Base-by-base conservation (phyloP, 2,797 vertebrate species). In the Sebastes itinus region DNA sequence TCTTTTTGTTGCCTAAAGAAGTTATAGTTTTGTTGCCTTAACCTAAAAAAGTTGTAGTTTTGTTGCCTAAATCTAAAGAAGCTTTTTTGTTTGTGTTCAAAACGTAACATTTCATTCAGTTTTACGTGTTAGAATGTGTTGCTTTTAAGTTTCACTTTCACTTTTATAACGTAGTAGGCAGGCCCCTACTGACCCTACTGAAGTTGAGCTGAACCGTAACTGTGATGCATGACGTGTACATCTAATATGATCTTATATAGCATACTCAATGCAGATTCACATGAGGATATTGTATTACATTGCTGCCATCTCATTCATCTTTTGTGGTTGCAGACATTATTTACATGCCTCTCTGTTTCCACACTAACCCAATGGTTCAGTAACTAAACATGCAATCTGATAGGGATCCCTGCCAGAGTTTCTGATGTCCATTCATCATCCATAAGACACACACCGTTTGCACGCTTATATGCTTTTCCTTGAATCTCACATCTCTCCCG, bases 401-500 rank as follows among this genome's bases (percentile, higher is more conserved):
- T 88, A 38, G 46, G 77, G 62, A 62, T 60, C 23, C 25, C 20
- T 30, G 62, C 83, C 80, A 87, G 54, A 28, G 52, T 69, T 56
- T 78, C 67, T 75, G 38, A 82, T 60, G 71, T 61, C 80, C 83
- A 87, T 93, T 86, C 77, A 91, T 89, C 83, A 90, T 76, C 78
- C 54, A 78, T 73, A 67, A 52, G 65, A 82, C 80, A 69, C 77
- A 78, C 68, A 61, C 20, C 3, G 12, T 62, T 67, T 78, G 66
- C 71, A 70, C 54, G 67, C 42, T 65, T 64, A 60, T 33, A 70
- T 7, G 30, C 25, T 71, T 42, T 72, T 35, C 20, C 23, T 27
- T 42, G 4, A 58, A 33, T 74, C 27, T 72, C 23, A 60, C 54
- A 32, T 83, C 55, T 59, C 75, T 75, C 59, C 55, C 38, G 30